Evolutionary conservation across 2,113 vertebrate species (phyloP).

Genomic region (Thermophis baileyi): DNA sequence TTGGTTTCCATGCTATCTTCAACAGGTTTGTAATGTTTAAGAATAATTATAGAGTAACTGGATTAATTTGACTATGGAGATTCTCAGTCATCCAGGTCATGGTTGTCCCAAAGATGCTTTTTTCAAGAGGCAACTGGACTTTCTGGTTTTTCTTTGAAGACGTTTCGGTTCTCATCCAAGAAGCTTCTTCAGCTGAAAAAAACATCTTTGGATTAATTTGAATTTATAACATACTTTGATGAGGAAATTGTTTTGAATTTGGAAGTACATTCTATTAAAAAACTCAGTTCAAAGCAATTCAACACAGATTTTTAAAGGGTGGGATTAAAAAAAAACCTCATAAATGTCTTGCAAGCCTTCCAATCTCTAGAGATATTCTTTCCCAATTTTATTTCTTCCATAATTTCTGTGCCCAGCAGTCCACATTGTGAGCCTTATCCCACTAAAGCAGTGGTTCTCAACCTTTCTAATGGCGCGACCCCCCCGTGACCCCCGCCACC

Average conservation of each 20-base stretch:
- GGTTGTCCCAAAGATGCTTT: too few relatives aligned
- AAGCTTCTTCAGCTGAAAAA: too few relatives aligned
- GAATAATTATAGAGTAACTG: neutral
- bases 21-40: conserved; percentile 77
- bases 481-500: too few relatives aligned
- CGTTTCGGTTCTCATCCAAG: too few relatives aligned
- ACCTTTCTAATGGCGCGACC: too few relatives aligned
- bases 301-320: neutral
- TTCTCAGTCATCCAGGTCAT: too few relatives aligned
- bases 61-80: neutral
- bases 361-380: neutral
- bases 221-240: neutral
- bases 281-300: neutral
- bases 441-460: too few relatives aligned
- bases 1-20: conserved; percentile 91
- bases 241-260: neutral
- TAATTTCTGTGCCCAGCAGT: neutral
- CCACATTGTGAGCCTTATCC: neutral
- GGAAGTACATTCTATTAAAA: neutral
- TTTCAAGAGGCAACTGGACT: too few relatives aligned
- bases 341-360: neutral
- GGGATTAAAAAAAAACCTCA: neutral
- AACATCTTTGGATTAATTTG: neutral
- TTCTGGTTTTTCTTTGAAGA: too few relatives aligned
- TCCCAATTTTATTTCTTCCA: neutral